Base-by-base conservation (phyloP, 2,113 vertebrate genomes). In the Lepisosteus oculatus region DNA sequence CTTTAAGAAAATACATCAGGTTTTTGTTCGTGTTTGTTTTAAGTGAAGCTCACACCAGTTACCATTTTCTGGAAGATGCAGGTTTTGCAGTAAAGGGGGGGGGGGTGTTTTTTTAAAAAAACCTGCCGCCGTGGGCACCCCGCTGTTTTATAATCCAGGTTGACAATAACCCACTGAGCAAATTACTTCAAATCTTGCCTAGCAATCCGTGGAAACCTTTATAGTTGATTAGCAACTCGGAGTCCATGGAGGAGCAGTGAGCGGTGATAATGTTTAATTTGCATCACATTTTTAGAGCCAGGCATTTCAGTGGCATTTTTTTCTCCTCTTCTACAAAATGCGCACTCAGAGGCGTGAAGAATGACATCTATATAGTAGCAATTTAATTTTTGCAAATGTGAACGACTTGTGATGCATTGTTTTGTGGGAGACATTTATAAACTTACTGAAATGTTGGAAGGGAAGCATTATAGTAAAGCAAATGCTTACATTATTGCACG, bases 61-160 rank as follows among this genome's bases (percentile, higher is more conserved):
- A 66, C 8, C 3, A 55, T 74, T 84, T 68, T 65, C 80, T 81
- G 82, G 66, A 80, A 77, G 82, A 85, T 81, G 76, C 77, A 83
- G 82, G 78, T 75, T 76, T 8, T 4, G 43, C 51, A 57, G 64
- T 74, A 71, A 74, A 14, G 43, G 15, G 77, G 77, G 66, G 75
- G 71, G 71, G 77, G 4, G 8, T 4, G 0, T 9, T 14, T 44
- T 65, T 65, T 63, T 4, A 3, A 8, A 4, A 6, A 3, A 55
- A 55, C 67, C 67, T 68, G 67, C 47, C 55, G 67, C 15, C 51
- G 7, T 14, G 14, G 68, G 8, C 68, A 13, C 41, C 55, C 29
- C 13, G 55, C 41, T 42, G 68, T 41, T 43, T 44, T 13, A 42
- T 69, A 69, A 69, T 44, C 55, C 68, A 44, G 55, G 55, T n/a